Percentiles rank a stretch among this genome's conserved stretches.
Evolutionary conservation across 2,888 invertebrate genomes (phyloP).

Genomic region (Drosophila neotestacea): DNA sequence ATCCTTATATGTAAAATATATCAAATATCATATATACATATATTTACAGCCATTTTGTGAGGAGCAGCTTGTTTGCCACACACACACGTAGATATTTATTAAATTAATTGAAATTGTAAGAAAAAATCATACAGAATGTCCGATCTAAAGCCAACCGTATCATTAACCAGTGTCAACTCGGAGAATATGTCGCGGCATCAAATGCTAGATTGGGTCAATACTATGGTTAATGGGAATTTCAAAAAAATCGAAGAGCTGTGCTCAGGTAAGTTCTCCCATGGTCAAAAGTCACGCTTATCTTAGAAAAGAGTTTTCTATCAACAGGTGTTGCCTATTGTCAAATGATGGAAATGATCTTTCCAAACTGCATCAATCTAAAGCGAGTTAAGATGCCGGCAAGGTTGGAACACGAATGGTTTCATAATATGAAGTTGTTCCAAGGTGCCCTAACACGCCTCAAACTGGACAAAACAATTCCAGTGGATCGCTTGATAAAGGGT

Average conservation of each 20-base stretch:
- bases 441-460: constrained; percentile 97
- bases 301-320: neutral
- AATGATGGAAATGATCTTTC: constrained; percentile 99
- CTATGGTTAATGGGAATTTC: constrained; percentile 94
- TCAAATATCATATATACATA: neutral
- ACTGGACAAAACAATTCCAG: constrained; percentile 92
- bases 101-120: neutral
- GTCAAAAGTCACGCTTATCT: neutral
- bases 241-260: constrained; percentile 99
- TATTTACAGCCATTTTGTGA: constrained; percentile 17
- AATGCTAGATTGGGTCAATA: constrained; percentile 99
- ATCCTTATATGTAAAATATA: neutral
- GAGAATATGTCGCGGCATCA: constrained; percentile 99
- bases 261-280: constrained; percentile 86
- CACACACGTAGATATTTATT: neutral
- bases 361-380: constrained; percentile 93
- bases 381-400: constrained; percentile 98
- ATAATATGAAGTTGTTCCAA: constrained; percentile 99
- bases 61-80: neutral
- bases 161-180: constrained; percentile 83
- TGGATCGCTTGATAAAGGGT: constrained; percentile 93
- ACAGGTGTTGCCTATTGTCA: constrained; percentile 98
- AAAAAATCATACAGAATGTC: constrained; percentile 36
- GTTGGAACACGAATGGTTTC: constrained; percentile 98
- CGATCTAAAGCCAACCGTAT: constrained; percentile 68